Evolutionary conservation across 2,888 invertebrate genomes (phyloP).

Genomic region (Stenodema calcarata): DNA sequence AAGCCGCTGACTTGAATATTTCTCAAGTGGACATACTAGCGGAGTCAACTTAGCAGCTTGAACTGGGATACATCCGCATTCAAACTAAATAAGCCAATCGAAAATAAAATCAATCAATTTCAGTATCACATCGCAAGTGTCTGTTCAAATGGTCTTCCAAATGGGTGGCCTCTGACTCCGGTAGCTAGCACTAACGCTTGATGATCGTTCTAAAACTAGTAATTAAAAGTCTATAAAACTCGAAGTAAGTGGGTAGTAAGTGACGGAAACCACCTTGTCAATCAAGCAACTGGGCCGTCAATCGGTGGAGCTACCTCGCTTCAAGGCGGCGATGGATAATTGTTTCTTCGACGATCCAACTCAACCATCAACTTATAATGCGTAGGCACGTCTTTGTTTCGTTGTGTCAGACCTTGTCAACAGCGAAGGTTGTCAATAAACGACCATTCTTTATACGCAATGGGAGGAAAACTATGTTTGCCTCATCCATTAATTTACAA

Average conservation of each 20-base stretch:
- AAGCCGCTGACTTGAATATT: too few species aligned
- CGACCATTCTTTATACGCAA: too few species aligned
- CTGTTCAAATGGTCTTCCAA: neutral
- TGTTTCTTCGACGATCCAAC: neutral
- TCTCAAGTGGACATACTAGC: too few species aligned
- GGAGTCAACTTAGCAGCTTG: too few species aligned
- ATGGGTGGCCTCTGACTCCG: neutral
- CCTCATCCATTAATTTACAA: too few species aligned
- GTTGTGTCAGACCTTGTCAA: neutral
- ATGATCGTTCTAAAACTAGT: neutral
- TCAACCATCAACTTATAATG: neutral
- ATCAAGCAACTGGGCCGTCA: neutral
- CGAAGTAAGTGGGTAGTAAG: neutral
- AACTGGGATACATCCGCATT: too few species aligned
- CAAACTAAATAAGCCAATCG: too few species aligned
- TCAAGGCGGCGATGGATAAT: neutral
- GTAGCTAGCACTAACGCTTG: neutral
- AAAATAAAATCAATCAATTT: too few species aligned
- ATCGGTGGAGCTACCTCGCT: neutral
- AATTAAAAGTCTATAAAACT: neutral
- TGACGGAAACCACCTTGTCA: neutral
- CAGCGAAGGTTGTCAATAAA: neutral
- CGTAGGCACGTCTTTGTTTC: neutral
- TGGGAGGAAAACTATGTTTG: too few species aligned
- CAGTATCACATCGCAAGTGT: too few species aligned